Evolutionary conservation across 1,140 invertebrate genomes (phyloP), one percentile per base, ranked within the genome.

Genomic region (Trichonephila inaurata): DNA sequence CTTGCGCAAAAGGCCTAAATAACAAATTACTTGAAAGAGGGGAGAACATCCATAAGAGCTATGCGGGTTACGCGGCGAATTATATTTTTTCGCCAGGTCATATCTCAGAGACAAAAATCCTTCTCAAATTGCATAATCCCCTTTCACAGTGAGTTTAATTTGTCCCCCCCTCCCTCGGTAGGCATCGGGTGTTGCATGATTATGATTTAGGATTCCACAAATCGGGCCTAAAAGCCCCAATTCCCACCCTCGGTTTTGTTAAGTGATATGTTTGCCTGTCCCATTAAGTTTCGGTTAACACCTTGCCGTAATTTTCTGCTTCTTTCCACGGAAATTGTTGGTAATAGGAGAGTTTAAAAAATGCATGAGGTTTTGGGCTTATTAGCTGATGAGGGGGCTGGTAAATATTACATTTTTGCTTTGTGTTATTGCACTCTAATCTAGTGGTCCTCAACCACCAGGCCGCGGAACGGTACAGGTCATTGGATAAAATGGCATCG

Each of bases 221-320:
- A 87, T 87, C 61, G 85, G 10, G 19, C 24, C 58, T 64, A 64
- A 87, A 87, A 87, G 24, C n/a, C 7, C 28, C 58, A 62, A 87
- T 62, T 87, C 60, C 44, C 60, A 10, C 24, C 16, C 28, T 61
- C 3, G 8, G 24, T 64, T 87, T 64, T 1, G 24, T 60, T 64
- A 64, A 87, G 85, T 87, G 85, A 87, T 87, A 87, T 62, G 85
- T 87, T 87, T 87, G 33, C 60, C 85, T 87, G 85, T 87, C 85
- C 62, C 85, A 87, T 87, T 87, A 87, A 40, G 58, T 87, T 87
- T 87, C 69, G 85, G 85, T 87, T 87, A 87, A 87, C 85, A 87
- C 85, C 85, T 87, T 64, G 60, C 7, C 24, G 85, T 62, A 64
- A 87, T 87, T 87, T 77, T 87, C 85, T 83, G 62, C n/a, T 87